phyloP scores from a whole-genome alignment of 1,140 invertebrate genomes.

The Helicoverpa zea region DNA sequence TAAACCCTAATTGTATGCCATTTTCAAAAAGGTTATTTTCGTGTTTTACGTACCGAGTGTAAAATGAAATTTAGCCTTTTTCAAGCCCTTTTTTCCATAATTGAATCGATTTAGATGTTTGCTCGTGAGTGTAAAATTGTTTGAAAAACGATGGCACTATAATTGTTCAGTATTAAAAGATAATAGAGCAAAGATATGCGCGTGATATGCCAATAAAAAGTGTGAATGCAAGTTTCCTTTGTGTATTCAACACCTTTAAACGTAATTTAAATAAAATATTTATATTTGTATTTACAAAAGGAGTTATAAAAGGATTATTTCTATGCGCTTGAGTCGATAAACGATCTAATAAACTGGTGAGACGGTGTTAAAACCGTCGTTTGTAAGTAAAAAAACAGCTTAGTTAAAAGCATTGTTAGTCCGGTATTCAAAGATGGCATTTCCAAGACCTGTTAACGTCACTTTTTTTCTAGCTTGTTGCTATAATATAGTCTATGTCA shows the following conservation, averaged over 20 bases:
- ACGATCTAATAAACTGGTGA: constrained; percentile 26
- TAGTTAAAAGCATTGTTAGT: not conserved
- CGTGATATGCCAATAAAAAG: constrained; percentile 7
- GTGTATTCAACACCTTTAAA: constrained; percentile 24
- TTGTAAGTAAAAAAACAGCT: not conserved
- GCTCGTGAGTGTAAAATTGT: not conserved
- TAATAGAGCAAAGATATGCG: constrained; percentile 7
- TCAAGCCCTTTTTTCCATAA: not conserved
- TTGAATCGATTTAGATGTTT: constrained; percentile 24
- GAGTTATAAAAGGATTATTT: constrained; percentile 19
- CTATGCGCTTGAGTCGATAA: constrained; percentile 5
- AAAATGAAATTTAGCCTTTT: not conserved
- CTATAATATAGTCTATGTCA: no score
- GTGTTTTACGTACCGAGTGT: no score
- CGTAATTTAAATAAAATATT: constrained; percentile 16
- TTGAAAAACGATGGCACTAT: constrained; percentile 5
- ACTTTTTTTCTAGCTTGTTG: not conserved
- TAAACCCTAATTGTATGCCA: constrained; percentile 47
- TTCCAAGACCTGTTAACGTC: not conserved
- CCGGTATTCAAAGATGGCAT: not conserved
- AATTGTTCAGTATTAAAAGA: constrained; percentile 5
- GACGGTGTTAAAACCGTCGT: not conserved
- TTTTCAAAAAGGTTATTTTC: constrained; percentile 36
- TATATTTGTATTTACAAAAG: not conserved
- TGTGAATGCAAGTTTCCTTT: constrained; percentile 9